These are phyloP conservation scores for Brachyopa scutellaris DNA, from an alignment of 2,888 invertebrate genomes.

Conservation along the genomic window DNA sequence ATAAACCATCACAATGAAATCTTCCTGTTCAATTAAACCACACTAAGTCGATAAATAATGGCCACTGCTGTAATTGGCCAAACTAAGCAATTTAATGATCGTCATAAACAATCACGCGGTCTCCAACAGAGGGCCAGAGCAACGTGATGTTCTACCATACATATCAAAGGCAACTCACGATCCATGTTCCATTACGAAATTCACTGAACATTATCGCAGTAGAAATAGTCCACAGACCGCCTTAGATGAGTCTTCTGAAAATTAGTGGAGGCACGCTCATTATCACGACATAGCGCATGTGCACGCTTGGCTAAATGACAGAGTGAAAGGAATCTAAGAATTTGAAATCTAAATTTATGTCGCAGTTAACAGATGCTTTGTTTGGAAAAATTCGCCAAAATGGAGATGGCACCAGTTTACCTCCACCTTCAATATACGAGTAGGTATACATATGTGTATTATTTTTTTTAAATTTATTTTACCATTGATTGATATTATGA, in stretches of 20 bases:
- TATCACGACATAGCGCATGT: background rate
- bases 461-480: background rate
- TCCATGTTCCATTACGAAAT: constrained; percentile 26
- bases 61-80: background rate
- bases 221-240: background rate
- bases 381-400: constrained; percentile 3
- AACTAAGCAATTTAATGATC: background rate
- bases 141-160: too few species aligned
- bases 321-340: constrained; percentile 36
- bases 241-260: background rate
- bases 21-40: background rate
- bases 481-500: constrained; percentile 16
- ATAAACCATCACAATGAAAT: constrained; percentile 6
- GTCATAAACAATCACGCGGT: background rate
- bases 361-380: background rate
- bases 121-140: too few species aligned
- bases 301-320: constrained; percentile 17
- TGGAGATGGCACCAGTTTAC: constrained; percentile 60
- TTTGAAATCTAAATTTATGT: constrained; percentile 1
- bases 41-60: constrained; percentile 6
- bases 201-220: background rate
- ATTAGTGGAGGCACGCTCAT: background rate
- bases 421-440: constrained; percentile 52
- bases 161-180: constrained; percentile 15
- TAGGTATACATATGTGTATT: too few species aligned